phyloP scores from a whole-genome alignment of 1,140 invertebrate species.

The Stegodyphus dumicola region DNA sequence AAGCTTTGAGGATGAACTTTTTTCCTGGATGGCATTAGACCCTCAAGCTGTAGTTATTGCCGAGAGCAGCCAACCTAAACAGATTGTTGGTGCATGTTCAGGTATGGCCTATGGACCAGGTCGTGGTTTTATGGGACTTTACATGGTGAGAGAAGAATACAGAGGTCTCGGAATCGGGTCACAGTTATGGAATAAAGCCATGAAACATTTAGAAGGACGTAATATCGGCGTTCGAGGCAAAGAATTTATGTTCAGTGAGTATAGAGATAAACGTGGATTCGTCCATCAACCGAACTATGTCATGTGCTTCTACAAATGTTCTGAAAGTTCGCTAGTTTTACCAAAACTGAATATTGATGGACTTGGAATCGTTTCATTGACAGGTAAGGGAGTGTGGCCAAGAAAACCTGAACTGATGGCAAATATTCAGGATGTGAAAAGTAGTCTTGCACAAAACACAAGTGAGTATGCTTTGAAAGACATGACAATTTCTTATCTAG shows the following conservation, averaged over 20 bases:
- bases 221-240: background rate
- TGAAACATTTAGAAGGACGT: background rate
- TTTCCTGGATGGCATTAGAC: background rate
- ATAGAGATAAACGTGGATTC: background rate
- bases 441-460: no score
- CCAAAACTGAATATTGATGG: background rate
- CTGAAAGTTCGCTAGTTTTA: background rate
- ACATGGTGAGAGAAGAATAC: background rate
- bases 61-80: background rate
- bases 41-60: background rate
- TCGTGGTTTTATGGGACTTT: background rate
- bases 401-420: no score
- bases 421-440: no score
- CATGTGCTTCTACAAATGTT: background rate
- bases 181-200: background rate
- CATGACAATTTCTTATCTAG: no score
- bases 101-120: background rate
- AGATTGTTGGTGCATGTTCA: background rate
- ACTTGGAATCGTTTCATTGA: background rate
- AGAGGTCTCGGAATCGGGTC: background rate
- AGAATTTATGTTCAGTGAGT: background rate
- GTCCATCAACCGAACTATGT: background rate
- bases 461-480: no score
- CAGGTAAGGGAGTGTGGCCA: background rate
- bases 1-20: background rate